Conservation (phyloP, 2,113 vertebrate genomes). For the Corythornis cristatus region DNA sequence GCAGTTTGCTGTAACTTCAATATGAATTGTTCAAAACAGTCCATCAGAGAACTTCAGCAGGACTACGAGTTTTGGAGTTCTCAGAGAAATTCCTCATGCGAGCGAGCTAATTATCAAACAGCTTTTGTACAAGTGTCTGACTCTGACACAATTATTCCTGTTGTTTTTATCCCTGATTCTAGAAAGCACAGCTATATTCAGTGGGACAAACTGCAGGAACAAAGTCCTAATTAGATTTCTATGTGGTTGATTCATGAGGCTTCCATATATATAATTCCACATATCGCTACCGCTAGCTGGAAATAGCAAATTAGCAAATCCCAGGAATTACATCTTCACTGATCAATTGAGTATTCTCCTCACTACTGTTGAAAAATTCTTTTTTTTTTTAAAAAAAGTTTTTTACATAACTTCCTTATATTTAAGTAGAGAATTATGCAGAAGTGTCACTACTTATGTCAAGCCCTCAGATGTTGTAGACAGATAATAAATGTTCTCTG, state of each 20-base stretch:
- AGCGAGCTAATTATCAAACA: not conserved
- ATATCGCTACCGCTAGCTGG: not conserved
- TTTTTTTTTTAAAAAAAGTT: not conserved
- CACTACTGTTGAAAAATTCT: not conserved
- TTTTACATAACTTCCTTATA: not conserved
- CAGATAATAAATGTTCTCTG: not conserved
- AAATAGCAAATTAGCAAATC: not conserved
- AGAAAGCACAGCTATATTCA: not conserved
- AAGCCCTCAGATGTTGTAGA: not conserved
- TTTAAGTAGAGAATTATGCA: not conserved
- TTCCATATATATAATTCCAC: not conserved
- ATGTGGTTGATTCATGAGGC: not conserved
- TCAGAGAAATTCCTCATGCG: not conserved
- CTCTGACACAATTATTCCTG: not conserved
- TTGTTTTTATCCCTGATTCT: not conserved
- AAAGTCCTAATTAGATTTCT: not conserved
- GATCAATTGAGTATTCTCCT: not conserved
- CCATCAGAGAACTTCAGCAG: not conserved
- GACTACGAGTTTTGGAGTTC: not conserved
- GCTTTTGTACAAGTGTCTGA: not conserved
- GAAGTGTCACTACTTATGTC: not conserved
- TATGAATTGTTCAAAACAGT: not conserved
- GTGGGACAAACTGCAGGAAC: not conserved
- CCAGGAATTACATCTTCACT: not conserved
- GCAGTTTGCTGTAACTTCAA: not conserved